A percentile compares a stretch with the other conserved stretches of the same genome.
Conservation (phyloP, 2,888 invertebrate genomes). For the Phengaris alcon region DNA sequence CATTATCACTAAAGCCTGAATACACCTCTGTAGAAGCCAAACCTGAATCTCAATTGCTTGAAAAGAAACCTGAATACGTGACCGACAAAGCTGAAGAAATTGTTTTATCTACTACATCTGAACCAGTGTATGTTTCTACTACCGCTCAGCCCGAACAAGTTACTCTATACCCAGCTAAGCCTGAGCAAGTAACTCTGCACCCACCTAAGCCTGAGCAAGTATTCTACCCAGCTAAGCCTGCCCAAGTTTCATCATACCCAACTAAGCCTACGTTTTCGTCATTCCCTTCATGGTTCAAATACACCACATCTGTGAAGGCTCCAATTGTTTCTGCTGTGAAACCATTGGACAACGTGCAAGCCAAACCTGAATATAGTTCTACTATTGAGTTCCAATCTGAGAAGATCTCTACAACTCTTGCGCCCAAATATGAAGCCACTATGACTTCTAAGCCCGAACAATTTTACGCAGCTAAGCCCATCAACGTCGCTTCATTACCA, state of each 20-base stretch:
- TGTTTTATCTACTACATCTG: not conserved
- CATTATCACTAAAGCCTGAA: not conserved
- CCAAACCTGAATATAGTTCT: constrained; percentile 9
- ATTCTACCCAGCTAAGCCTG: constrained; percentile 3
- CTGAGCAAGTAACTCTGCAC: not conserved
- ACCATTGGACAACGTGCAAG: constrained; percentile 2
- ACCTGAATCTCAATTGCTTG: constrained; percentile 12
- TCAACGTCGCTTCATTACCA: not conserved
- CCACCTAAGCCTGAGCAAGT: constrained; percentile 5
- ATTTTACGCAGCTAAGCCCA: not conserved
- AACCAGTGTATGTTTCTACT: constrained; percentile 19
- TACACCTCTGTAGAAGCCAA: not conserved
- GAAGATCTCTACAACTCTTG: not conserved
- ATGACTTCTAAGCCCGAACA: constrained; percentile 12
- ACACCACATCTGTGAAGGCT: constrained; percentile 5
- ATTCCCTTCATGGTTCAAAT: constrained; percentile 1
- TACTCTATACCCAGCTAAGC: not conserved
- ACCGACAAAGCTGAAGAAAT: not conserved
- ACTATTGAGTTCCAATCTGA: not conserved
- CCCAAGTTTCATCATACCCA: not conserved
- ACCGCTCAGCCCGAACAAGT: constrained; percentile 6
- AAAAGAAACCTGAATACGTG: constrained; percentile 16
- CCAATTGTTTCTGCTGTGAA: constrained; percentile 18
- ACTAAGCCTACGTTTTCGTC: constrained; percentile 11
- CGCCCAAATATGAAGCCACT: not conserved